These are phyloP conservation scores for Ahaetulla prasina DNA, from an alignment of 2,113 vertebrate genomes.

Conservation along the genomic window DNA sequence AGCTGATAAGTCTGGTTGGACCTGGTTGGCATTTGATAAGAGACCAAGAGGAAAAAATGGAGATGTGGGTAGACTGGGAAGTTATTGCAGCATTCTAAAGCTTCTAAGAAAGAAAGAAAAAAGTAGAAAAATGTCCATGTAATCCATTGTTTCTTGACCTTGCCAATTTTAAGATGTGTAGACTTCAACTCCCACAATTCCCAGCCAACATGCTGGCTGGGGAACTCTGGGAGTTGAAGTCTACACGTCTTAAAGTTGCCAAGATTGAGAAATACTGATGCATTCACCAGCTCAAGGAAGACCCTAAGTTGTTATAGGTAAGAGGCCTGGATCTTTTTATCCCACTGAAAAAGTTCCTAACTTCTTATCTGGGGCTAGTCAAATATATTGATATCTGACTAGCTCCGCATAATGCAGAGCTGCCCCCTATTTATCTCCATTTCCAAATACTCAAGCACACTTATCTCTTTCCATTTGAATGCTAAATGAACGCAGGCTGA, in stretches of 20 bases:
- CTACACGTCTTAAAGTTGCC: background rate
- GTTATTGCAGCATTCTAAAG: background rate
- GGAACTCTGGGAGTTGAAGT: background rate
- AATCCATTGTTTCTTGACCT: background rate
- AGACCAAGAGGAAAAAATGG: background rate
- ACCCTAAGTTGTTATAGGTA: background rate
- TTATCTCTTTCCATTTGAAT: background rate
- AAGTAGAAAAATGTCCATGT: background rate
- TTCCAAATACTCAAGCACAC: background rate
- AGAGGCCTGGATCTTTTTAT: background rate
- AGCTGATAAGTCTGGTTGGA: background rate
- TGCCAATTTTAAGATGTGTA: background rate
- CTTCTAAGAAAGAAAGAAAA: background rate
- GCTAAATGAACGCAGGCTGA: background rate
- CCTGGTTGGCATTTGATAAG: background rate
- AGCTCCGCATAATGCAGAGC: background rate
- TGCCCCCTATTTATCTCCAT: background rate
- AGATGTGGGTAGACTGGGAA: background rate
- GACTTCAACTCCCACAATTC: background rate
- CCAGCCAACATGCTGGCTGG: background rate
- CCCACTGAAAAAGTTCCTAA: background rate
- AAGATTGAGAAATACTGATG: background rate
- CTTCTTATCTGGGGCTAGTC: background rate
- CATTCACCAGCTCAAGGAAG: background rate
- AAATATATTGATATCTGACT: background rate